Evolutionary conservation across 2,888 invertebrate species (phyloP).

Genomic region (Alloscopus bannaensis): DNA sequence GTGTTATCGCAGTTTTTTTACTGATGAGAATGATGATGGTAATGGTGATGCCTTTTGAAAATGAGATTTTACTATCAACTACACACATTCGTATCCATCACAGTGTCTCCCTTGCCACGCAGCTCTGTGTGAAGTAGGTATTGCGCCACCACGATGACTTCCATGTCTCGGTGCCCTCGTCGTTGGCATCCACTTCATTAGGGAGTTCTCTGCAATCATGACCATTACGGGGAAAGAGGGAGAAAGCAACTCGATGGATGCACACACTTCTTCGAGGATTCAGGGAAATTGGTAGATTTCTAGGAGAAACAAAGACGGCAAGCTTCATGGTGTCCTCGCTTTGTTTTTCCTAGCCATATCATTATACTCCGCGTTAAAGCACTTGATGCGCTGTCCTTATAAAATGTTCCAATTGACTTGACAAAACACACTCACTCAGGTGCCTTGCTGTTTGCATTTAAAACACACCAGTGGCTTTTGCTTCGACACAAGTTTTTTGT

Average conservation of each 20-base stretch:
- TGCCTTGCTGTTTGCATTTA: no score
- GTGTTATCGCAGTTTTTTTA: neutral
- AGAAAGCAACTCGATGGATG: neutral
- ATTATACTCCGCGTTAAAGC: no score
- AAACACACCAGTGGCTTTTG: no score
- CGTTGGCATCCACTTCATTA: slow-evolving; percentile 45
- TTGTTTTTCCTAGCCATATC: no score
- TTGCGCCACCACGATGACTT: no score
- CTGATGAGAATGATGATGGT: neutral
- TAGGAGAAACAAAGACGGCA: neutral
- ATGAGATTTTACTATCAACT: slow-evolving; percentile 31
- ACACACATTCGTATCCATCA: neutral
- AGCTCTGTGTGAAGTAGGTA: no score
- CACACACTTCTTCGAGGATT: no score
- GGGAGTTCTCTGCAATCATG: slow-evolving; percentile 26
- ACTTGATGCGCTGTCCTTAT: no score
- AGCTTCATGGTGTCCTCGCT: no score
- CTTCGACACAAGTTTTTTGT: no score
- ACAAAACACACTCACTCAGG: no score
- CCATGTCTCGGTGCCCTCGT: slow-evolving; percentile 11
- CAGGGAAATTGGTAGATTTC: slow-evolving; percentile 3
- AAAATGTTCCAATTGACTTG: no score
- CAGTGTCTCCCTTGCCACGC: neutral
- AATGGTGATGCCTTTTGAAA: slow-evolving; percentile 25
- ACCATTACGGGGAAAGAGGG: slow-evolving; percentile 20